Evolutionary conservation across 1,140 invertebrate species (phyloP).

Genomic region (Drosophila takahashii): DNA sequence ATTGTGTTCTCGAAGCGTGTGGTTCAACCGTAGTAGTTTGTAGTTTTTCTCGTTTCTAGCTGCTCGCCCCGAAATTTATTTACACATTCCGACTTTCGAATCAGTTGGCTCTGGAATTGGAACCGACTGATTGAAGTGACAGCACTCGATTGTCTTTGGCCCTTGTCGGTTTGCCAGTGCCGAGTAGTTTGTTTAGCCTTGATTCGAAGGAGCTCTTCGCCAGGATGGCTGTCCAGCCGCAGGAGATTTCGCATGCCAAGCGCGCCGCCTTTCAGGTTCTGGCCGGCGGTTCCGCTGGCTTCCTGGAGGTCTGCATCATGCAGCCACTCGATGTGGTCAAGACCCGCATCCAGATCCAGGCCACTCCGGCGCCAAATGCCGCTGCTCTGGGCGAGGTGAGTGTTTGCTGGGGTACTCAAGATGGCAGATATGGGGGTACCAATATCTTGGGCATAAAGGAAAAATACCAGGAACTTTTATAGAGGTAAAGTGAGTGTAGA

Average conservation of each 20-base stretch:
- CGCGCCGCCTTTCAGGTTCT: constrained; percentile 93
- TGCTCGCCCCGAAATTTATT: not conserved
- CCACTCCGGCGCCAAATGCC: constrained; percentile 68
- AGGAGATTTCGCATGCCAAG: constrained; percentile 85
- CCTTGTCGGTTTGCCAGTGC: not conserved
- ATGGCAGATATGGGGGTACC: too few relatives aligned
- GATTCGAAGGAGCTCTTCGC: not conserved
- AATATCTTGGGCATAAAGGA: not conserved
- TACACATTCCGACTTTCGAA: constrained; percentile 2
- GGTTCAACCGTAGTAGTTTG: constrained; percentile 12
- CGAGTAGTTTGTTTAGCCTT: not conserved
- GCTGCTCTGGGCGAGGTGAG: constrained; percentile 47
- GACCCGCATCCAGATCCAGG: constrained; percentile 93
- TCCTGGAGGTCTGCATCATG: constrained; percentile 98
- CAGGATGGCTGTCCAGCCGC: constrained; percentile 3
- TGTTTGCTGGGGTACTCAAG: too few relatives aligned
- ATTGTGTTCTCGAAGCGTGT: constrained; percentile 59
- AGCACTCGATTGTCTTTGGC: not conserved
- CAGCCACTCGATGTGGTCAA: constrained; percentile 97
- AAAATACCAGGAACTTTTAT: not conserved
- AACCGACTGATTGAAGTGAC: not conserved
- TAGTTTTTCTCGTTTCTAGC: not conserved
- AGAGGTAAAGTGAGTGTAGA: too few relatives aligned
- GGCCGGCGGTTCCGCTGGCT: constrained; percentile 95
- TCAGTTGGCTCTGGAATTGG: not conserved